phyloP scores from a whole-genome alignment of 23 tunicate genomes.

The Styela plicata region DNA sequence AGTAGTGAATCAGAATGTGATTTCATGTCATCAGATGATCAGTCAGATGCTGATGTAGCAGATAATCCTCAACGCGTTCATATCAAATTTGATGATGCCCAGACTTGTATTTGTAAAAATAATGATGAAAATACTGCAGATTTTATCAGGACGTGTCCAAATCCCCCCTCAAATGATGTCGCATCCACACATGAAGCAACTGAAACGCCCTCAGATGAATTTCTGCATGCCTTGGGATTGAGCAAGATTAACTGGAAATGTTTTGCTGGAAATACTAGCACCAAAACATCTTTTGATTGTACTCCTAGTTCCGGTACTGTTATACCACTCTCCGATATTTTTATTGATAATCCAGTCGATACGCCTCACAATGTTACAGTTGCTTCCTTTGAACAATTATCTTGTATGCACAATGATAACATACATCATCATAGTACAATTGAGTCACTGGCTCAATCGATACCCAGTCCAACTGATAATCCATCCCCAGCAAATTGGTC shows the following conservation, averaged over 20 bases:
- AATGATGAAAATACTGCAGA: not conserved
- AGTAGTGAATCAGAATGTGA: conserved; percentile 4
- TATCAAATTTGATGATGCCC: not conserved
- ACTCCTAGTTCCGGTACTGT: not conserved
- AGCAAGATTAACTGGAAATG: not conserved
- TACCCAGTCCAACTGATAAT: not conserved
- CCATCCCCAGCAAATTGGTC: not conserved
- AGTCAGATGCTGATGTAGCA: not conserved
- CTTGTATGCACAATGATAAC: not conserved
- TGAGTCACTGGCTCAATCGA: not conserved
- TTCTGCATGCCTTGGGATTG: not conserved
- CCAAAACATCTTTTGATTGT: not conserved
- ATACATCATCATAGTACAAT: not conserved
- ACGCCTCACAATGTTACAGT: conserved; percentile 1
- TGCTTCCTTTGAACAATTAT: not conserved
- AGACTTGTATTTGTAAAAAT: not conserved
- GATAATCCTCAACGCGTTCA: not conserved
- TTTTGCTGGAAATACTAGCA: not conserved
- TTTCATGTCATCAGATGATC: conserved; percentile 9
- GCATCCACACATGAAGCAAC: not conserved
- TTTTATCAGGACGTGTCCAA: not conserved
- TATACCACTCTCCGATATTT: not conserved
- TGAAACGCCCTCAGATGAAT: not conserved
- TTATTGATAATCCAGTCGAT: not conserved
- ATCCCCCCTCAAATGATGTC: not conserved